phyloP scores from a whole-genome alignment of 2,888 invertebrate species.

The Phengaris arion region DNA sequence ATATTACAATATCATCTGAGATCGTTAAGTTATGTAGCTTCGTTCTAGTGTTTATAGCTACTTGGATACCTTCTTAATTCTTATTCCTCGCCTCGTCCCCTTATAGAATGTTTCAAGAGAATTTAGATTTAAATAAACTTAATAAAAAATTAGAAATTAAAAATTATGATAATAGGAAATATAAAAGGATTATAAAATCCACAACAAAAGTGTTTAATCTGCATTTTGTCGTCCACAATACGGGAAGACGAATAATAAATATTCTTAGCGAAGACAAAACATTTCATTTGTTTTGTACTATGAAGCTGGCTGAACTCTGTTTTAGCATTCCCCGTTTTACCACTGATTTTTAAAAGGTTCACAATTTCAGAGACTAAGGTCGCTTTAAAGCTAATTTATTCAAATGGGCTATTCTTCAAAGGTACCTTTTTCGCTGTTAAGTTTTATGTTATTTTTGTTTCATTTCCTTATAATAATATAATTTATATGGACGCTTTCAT shows the following conservation, averaged over 20 bases:
- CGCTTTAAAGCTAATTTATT: conserved; percentile 27
- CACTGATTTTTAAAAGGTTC: conserved; percentile 16
- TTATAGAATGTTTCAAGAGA: neutral
- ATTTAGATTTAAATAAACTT: neutral
- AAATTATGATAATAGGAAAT: conserved; percentile 8
- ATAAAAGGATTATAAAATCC: neutral
- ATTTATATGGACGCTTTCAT: no score
- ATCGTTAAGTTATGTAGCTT: no score
- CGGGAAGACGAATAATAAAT: conserved; percentile 26
- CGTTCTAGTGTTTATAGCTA: no score
- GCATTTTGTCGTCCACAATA: conserved; percentile 19
- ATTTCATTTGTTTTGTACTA: conserved; percentile 53
- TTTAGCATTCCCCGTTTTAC: conserved; percentile 34
- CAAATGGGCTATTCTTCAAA: conserved; percentile 21
- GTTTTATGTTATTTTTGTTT: neutral
- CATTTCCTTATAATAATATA: no score
- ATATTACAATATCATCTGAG: no score
- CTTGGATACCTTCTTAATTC: no score
- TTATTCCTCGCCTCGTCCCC: no score
- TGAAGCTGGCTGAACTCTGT: conserved; percentile 58
- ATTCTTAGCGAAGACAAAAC: conserved; percentile 42
- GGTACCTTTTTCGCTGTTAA: conserved; percentile 13
- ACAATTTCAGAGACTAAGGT: conserved; percentile 21
- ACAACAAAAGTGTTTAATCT: conserved; percentile 6
- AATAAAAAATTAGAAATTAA: neutral